Evolutionary conservation across 1,140 invertebrate species (phyloP), one percentile per base, ranked within the genome.

Genomic region (Holotrichia oblita): DNA sequence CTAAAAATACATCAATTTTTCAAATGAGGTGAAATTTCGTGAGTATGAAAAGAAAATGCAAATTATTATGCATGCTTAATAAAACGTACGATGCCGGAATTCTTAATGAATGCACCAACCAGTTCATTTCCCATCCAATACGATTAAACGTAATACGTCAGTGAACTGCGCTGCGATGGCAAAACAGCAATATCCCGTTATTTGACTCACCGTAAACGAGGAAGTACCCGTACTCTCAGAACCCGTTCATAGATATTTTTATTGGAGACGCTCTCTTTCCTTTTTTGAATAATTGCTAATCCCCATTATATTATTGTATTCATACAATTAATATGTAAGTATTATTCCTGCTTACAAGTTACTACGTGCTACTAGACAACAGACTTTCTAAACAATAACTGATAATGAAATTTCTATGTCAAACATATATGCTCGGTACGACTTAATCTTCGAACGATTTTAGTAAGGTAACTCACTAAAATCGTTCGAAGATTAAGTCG

Each of bases 181-280:
- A 69, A 69, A 69, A 69, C 20, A 24, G 61, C 22, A 24, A 22
- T 34, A 27, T 69, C 22, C 61, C 61, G 61, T 69, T 69, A 69
- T 20, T 34, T 69, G 61, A 69, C 61, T 69, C 61, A 69, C 61
- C 8, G 61, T 69, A 69, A 69, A 69, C 27, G 24, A 69, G 61
- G 61, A 69, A 69, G 61, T 69, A 14, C 7, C 12, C 20, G 12
- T 4, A 34, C 27, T 34, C 27, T 34, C 10, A 27, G 61, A 69
- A 69, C 61, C 61, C 61, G 61, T 69, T 69, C 61, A 22, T 69
- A 27, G 7, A 20, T 61, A 61, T 61, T 22, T 20, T 22, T 61
- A 22, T 22, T 3, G 3, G 24, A 69, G 22, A 14, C 20, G 61
- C 24, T 69, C 61, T 69, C 61, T 69, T 69, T 69, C 61, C 27